Evolutionary conservation across 2,113 vertebrate species (phyloP), one percentile per base, ranked within the genome.

Genomic region (Platichthys stellatus): DNA sequence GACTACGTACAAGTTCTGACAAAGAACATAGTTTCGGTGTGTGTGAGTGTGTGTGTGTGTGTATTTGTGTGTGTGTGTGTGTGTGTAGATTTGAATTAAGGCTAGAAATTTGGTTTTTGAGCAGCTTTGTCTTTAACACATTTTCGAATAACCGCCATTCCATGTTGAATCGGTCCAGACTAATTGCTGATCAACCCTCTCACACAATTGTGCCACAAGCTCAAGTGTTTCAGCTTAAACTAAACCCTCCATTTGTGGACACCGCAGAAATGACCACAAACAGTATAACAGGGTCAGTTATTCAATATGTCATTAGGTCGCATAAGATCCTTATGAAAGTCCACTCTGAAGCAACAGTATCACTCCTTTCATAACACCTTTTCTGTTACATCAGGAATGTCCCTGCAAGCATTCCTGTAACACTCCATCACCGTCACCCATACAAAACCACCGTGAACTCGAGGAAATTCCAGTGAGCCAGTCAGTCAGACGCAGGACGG

Each of bases 391-490:
- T 63, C 59, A 65, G 68, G 63, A 88, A 80, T 47, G 76, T 79
- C 80, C 72, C 88, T 71, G 73, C 80, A 73, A 65, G 72, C 80
- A 83, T 85, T 91, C 80, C 81, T 82, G 80, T 40, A 76, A 66
- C 83, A 60, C 76, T 86, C 74, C 82, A 80, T 77, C 86, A 65
- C 73, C 45, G 75, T 75, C 84, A 69, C 78, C 86, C 74, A 69
- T 89, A 90, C 81, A 83, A 79, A 78, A 89, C 71, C 78, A 66
- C 82, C 49, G 70, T 15, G 69, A 78, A 83, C 82, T 88, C 24
- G 54, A 86, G 82, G 83, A 88, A 89, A 90, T 88, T 87, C 84
- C 88, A 83, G 76, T 54, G 53, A 89, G 61, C 60, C 88, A 58
- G 70, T 79, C 76, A 59, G 28, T 85, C 86, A 81, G 74, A 85